Base-by-base conservation (phyloP, 2,888 invertebrate species). In the Pristionchus exspectatus region DNA sequence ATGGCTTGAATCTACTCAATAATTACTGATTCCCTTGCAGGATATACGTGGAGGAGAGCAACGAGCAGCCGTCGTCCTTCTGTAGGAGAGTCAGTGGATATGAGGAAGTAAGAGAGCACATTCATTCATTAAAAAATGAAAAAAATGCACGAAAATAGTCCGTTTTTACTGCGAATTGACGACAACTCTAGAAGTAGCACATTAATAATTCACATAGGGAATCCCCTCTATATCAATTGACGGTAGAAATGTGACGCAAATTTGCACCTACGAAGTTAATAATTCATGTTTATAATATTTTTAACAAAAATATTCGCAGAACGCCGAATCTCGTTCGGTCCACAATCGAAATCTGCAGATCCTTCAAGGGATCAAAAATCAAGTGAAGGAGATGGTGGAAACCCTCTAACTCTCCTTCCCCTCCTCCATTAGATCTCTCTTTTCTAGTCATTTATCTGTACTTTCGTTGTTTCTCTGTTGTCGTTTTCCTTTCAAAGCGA, bases 361-460 rank as follows among this genome's bases (percentile, higher is more conserved):
- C 50, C 81, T 81, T 2, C 44, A 81, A 81, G 81, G 81, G 50
- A 81, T 81, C 81, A 81, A 81, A 81, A 54, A 81, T 27, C 50
- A 27, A 54, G 81, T 81, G 50, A 81, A 81, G 50, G 81, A 81
- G 81, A 54, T 81, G 81, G 81, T 81, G n/a, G 81, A 81, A 27
- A 50, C 81, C 27, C 50, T 81, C 54, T 81, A 33, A 9, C 2
- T 59, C 12, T 14, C 14, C n/a, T 14, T 81, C 44, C n/a, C 21
- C 27, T 27, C 54, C 81, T 27, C 81, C 24, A 4, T 81, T 81
- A 74, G 74, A 74, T 74, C 69, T 72, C 74, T 33, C 33, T 54
- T 44, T 44, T 81, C 81, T 81, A 81, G 81, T 81, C 81, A 81
- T 27, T 16, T 81, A 54, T 81, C 50, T 81, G 81, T 81, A 81